Base-by-base conservation (phyloP, 2,797 vertebrate species). In the Amazona finschi region DNA sequence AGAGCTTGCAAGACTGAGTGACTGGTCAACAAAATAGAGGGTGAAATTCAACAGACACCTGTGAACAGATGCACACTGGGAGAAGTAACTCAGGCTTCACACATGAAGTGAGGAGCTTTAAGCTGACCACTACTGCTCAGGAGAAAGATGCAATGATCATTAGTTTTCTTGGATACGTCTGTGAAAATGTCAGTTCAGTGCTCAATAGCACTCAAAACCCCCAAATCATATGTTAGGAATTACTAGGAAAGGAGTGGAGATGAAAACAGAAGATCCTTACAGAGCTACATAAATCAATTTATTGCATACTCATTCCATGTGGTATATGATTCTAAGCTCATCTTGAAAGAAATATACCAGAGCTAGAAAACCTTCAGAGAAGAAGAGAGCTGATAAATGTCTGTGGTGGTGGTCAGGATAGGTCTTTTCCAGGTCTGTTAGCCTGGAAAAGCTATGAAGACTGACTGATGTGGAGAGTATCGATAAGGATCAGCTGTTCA, bases 1-100 rank as follows among this genome's bases (percentile, higher is more conserved):
- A 85, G 70, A 85, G 28, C 57, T 77, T 61, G 58, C 25, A 83
- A 74, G 79, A 62, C 46, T 78, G 91, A 93, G 50, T 85, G 89
- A 65, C 1, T 55, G 79, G 61, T 91, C 82, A 80, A 13, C 72
- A 93, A 71, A 93, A 58, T 1, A 53, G 38, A 74, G 38, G 69
- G 44, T 93, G 93, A 93, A 87, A 85, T 89, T 91, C 60, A 89
- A n/a, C 85, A 94, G 89, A 76, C 33, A 62, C 15, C 55, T 73
- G 52, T 50, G 86, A 91, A 70, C 41, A 70, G 79, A 39, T 33
- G 71, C 36, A 31, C n/a, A 4, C 25, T 44, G 53, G 49, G 41
- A 75, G 19, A 21, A 21, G 36, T 36, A 60, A 52, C 61, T 44
- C 28, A 16, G 28, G 49, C 31, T 67, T 90, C 38, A 19, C 6